Conservation (phyloP, 2,888 invertebrate species). For the Lamproptera curius region DNA sequence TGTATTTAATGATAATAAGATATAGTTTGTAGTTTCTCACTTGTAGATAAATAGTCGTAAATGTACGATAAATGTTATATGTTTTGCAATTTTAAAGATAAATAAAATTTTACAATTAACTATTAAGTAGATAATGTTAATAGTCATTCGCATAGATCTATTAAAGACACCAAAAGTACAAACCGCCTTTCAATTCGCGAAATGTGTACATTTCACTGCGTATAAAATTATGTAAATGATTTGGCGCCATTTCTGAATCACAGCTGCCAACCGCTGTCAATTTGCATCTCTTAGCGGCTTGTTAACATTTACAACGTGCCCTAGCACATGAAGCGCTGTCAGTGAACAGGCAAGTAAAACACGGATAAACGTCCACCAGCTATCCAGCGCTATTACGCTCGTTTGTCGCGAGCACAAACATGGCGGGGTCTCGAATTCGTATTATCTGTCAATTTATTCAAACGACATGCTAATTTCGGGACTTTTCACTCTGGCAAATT, state of each 20-base stretch:
- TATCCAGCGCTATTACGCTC: slow-evolving; percentile 17
- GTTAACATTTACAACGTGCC: slow-evolving; percentile 46
- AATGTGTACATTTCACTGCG: slow-evolving; percentile 51
- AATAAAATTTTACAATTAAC: slow-evolving; percentile 10
- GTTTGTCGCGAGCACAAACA: slow-evolving; percentile 31
- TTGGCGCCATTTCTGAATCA: slow-evolving; percentile 69
- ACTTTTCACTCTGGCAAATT: slow-evolving; percentile 59
- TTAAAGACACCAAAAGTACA: slow-evolving; percentile 13
- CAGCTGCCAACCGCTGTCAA: slow-evolving; percentile 66
- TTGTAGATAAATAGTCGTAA: slow-evolving; percentile 3
- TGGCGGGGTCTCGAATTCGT: slow-evolving; percentile 49
- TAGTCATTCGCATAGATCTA: slow-evolving; percentile 14
- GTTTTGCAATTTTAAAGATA: slow-evolving; percentile 6
- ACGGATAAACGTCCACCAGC: slow-evolving; percentile 6
- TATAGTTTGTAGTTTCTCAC: slow-evolving; percentile 1
- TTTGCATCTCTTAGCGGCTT: slow-evolving; percentile 70
- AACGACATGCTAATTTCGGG: slow-evolving; percentile 69
- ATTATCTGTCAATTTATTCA: slow-evolving; percentile 69
- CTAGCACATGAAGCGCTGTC: slow-evolving; percentile 44
- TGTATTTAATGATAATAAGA: slow-evolving; percentile 5
- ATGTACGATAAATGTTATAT: not conserved
- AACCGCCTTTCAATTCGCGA: slow-evolving; percentile 49
- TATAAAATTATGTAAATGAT: slow-evolving; percentile 65
- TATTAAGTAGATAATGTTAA: slow-evolving; percentile 14
- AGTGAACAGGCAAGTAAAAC: not conserved